Evolutionary conservation across 2,113 vertebrate genomes (phyloP).

Genomic region (Chloropsis hardwickii): DNA sequence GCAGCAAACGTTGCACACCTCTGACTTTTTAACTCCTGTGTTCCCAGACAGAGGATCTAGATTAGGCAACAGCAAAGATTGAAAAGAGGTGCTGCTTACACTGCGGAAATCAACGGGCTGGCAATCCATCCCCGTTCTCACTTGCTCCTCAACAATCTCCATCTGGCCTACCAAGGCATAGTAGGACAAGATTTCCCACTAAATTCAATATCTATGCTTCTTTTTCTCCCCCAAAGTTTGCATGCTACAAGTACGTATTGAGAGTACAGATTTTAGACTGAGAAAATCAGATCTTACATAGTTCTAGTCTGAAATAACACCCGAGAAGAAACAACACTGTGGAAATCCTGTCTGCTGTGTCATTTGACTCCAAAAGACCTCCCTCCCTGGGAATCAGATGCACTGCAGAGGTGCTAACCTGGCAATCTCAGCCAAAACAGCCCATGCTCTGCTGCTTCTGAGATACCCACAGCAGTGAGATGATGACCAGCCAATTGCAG

Average conservation of each 20-base stretch:
- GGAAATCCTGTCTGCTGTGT: not conserved
- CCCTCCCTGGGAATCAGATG: not conserved
- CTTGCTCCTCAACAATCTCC: not conserved
- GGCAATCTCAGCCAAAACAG: not conserved
- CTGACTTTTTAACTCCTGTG: not conserved
- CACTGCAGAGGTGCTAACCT: not conserved
- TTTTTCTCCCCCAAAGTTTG: accelerated
- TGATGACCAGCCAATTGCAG: accelerated
- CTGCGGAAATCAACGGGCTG: not conserved
- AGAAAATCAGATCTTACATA: not conserved
- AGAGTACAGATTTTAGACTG: not conserved
- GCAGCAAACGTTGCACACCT: not conserved
- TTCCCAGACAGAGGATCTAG: not conserved
- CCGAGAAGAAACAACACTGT: not conserved
- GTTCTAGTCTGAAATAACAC: not conserved
- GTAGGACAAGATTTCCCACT: not conserved
- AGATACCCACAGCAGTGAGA: not conserved
- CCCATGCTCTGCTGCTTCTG: not conserved
- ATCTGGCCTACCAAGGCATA: not conserved
- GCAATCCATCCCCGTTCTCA: not conserved
- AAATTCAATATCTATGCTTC: not conserved
- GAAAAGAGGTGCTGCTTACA: not conserved
- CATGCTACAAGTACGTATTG: accelerated
- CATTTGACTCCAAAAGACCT: too few species aligned
- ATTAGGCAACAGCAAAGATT: not conserved